phyloP scores from a whole-genome alignment of 2,113 vertebrate species.

The Eonycteris spelaea region DNA sequence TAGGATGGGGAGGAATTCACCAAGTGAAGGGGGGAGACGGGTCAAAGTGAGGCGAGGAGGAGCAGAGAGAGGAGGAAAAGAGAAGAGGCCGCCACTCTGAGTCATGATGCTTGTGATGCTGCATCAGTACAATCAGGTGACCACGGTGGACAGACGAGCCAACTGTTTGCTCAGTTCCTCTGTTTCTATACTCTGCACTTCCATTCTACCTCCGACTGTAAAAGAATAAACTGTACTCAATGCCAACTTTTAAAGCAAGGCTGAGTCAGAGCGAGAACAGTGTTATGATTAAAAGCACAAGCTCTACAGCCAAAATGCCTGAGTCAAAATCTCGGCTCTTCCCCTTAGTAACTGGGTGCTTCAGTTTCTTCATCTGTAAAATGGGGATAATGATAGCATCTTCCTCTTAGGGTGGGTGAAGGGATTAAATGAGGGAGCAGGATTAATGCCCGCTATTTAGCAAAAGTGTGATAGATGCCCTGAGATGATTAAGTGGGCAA shows the following conservation, averaged over 20 bases:
- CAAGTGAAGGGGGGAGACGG: not conserved
- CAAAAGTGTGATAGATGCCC: not conserved
- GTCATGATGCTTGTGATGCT: rapidly evolving
- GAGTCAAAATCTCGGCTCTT: not conserved
- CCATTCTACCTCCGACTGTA: not conserved
- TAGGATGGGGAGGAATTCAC: not conserved
- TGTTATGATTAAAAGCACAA: not conserved
- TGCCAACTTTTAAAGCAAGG: not conserved
- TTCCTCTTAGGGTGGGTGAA: not conserved
- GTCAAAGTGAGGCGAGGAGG: not conserved
- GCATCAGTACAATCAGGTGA: not conserved
- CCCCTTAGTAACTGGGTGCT: not conserved
- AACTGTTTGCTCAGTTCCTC: not conserved
- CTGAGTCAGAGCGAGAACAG: too few species aligned
- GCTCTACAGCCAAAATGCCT: not conserved
- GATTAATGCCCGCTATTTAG: not conserved
- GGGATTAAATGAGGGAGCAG: not conserved
- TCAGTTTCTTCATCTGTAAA: not conserved
- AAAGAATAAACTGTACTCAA: not conserved
- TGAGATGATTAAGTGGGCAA: not conserved
- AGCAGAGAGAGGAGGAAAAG: too few species aligned
- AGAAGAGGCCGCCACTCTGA: not conserved
- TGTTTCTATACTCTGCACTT: not conserved
- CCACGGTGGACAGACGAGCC: not conserved
- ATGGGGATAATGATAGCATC: not conserved